These are phyloP conservation scores for Trichonephila clavata DNA, from an alignment of 1,140 invertebrate genomes.

Conservation along the genomic window DNA sequence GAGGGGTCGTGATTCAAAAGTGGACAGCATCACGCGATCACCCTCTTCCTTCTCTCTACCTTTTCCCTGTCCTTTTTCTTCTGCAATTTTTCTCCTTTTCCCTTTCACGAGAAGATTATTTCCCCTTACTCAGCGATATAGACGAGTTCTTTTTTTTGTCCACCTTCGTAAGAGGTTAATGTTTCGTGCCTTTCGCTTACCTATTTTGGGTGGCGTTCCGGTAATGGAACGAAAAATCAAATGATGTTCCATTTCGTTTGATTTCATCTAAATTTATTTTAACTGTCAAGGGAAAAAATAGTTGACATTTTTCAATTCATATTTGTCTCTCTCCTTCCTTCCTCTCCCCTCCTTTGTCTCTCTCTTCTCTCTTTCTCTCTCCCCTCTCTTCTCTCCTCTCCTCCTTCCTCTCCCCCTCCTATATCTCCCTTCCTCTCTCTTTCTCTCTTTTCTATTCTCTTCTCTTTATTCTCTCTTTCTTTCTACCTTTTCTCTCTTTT, in stretches of 20 bases:
- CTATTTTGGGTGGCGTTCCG: background rate
- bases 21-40: conserved; percentile 12
- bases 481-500: too few relatives aligned
- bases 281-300: too few relatives aligned
- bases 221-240: background rate
- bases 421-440: too few relatives aligned
- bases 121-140: background rate
- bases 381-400: too few relatives aligned
- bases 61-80: background rate
- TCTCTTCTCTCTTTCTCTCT: too few relatives aligned
- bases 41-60: background rate
- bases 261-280: too few relatives aligned
- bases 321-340: too few relatives aligned
- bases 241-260: background rate
- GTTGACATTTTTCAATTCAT: too few relatives aligned
- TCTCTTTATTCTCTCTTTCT: too few relatives aligned
- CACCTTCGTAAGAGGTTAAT: background rate
- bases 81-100: conserved; percentile 9
- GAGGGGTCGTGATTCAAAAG: conserved; percentile 33
- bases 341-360: too few relatives aligned
- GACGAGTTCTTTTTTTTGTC: background rate
- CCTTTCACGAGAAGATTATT: background rate
- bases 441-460: too few relatives aligned
- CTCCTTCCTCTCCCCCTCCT: too few relatives aligned
- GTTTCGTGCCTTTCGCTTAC: background rate